Base-by-base conservation (phyloP, 30 jellyfish, hydroid and myxozoan species). In the Cassiopea xamachana region DNA sequence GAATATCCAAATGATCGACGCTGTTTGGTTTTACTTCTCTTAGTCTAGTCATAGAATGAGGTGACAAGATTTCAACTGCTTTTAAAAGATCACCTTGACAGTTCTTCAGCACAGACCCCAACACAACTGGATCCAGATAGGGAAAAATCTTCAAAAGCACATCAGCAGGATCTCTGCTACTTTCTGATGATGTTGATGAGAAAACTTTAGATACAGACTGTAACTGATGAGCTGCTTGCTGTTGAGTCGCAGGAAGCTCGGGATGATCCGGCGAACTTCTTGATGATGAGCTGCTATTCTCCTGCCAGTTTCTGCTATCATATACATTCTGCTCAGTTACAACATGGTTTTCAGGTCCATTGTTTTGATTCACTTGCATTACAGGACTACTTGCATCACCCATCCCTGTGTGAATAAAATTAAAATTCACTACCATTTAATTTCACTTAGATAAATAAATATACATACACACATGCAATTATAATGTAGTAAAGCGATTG, bases 21-120 rank as follows among this genome's bases (percentile, higher is more conserved):
- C 75, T 17, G 27, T 70, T 78, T 19, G 90, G 91, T 47, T 78
- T 69, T 46, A 79, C 85, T 51, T 85, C 92, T 48, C 93, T 59
- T 3, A 79, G 93, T 43, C 94, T 76, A 9, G 97, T 84, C 97
- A 91, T 91, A 1, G 97, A 81, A 67, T 91, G 91, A 39, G 97
- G 97, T 2, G 97, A 84, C 17, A 91, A 80, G 0, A 91, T 91
- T 49, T 91, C 97, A 8, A 91, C 94, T 2, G 97, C 97, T 74
- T 85, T 85, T 1, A 81, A 80, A 47, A 91, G 72, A 72, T 91
- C 93, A n/a, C 97, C 97, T 4, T 91, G 97, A 73, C 97, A 91
- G 77, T 91, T 86, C 43, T 79, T 80, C 59, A 91, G 85, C 59
- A 91, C 97, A 13, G 97, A 84, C 2, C 94, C 81, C 86, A 91